Conservation (phyloP, 2,113 vertebrate genomes). For the Notothenia rossii region DNA sequence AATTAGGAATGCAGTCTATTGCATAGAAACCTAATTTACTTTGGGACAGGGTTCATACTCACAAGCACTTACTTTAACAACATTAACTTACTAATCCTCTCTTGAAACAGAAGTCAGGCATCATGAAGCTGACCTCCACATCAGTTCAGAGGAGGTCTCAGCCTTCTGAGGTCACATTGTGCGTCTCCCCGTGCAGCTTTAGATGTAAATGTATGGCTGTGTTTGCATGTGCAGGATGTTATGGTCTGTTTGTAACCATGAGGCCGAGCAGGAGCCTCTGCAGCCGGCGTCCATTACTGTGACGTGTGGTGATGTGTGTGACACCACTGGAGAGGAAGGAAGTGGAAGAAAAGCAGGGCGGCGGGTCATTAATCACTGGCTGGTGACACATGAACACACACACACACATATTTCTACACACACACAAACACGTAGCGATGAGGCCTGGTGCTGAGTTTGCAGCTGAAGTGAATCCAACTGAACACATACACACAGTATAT, state of each 20-base stretch:
- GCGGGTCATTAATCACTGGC: slow-evolving; percentile 82
- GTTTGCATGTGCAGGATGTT: slow-evolving; percentile 65
- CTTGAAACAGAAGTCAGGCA: not conserved
- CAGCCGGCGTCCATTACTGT: slow-evolving; percentile 58
- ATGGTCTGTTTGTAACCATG: slow-evolving; percentile 46
- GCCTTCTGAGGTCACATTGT: slow-evolving; percentile 14
- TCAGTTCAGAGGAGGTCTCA: slow-evolving; percentile 15
- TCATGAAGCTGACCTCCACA: not conserved
- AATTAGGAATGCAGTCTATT: too few species aligned
- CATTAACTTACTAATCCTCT: not conserved
- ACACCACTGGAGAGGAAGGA: slow-evolving; percentile 79
- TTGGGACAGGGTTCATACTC: too few species aligned
- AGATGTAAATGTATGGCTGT: slow-evolving; percentile 42
- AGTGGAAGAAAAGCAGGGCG: slow-evolving; percentile 71
- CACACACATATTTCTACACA: not conserved
- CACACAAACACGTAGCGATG: slow-evolving; percentile 25
- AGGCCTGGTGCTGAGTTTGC: slow-evolving; percentile 40
- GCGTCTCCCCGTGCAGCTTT: not conserved
- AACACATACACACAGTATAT: slow-evolving; percentile 33
- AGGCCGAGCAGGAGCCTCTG: slow-evolving; percentile 53
- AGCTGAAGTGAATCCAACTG: slow-evolving; percentile 40
- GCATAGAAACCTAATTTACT: too few species aligned
- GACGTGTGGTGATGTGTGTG: slow-evolving; percentile 74
- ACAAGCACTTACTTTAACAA: too few species aligned
- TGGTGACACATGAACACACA: slow-evolving; percentile 66